Evolutionary conservation across 2,113 vertebrate genomes (phyloP).

Genomic region (Ginglymostoma cirratum): DNA sequence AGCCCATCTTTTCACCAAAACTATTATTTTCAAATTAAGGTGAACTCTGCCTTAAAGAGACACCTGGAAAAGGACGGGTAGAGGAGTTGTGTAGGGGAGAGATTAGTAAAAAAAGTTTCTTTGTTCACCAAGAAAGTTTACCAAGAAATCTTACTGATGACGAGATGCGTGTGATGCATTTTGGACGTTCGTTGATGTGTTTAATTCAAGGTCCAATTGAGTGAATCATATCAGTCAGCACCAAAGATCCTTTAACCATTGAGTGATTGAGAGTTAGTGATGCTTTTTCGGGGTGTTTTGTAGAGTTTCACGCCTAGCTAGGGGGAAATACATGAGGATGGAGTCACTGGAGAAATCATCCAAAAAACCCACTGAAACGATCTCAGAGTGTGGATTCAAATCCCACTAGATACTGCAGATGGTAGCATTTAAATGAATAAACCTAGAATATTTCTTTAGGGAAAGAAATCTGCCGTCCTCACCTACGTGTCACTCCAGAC

Average conservation of each 20-base stretch:
- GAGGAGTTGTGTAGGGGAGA: not conserved
- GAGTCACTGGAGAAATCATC: too few relatives aligned
- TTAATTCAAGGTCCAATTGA: not conserved
- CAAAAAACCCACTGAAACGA: too few relatives aligned
- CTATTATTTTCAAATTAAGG: not conserved
- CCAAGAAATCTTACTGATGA: not conserved
- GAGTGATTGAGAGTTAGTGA: not conserved
- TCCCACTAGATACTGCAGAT: too few relatives aligned
- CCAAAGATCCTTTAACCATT: not conserved
- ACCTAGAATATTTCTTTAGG: too few relatives aligned
- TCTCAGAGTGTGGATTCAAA: too few relatives aligned
- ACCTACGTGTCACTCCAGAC: too few relatives aligned
- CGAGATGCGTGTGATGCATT: too few relatives aligned
- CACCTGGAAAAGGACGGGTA: not conserved
- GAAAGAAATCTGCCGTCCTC: too few relatives aligned
- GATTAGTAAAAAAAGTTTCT: not conserved
- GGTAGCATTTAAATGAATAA: too few relatives aligned
- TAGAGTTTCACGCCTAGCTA: too few relatives aligned
- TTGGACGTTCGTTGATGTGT: not conserved
- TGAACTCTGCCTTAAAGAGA: not conserved
- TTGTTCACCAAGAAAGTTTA: not conserved
- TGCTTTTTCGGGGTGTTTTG: not conserved
- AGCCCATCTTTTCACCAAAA: not conserved
- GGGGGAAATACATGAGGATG: too few relatives aligned
- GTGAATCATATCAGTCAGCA: not conserved